Evolutionary conservation across 2,113 vertebrate species (phyloP), one percentile per base, ranked within the genome.

Genomic region (Pachycephala philippinensis): DNA sequence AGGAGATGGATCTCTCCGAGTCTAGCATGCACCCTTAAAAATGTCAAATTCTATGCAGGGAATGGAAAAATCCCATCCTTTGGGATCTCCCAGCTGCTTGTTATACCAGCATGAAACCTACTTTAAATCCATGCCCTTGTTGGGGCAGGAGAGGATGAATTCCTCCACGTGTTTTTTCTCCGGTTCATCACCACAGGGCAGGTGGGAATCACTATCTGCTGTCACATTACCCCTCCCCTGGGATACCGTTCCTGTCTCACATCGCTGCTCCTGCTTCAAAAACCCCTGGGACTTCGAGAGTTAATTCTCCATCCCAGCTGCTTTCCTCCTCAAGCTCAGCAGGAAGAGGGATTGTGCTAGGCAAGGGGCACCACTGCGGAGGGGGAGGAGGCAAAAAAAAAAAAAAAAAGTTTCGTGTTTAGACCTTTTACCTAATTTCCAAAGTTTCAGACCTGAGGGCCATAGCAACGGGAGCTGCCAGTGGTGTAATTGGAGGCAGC

Each of bases 341-440:
- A 84, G 84, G 76, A 91, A 95, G 84, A 93, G 80, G 70, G 95
- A 91, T 90, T 87, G 76, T 85, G 85, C 74, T 82, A 94, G 87
- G 93, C 91, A 57, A 95, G 96, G 77, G 94, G 95, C 94, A 95
- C 83, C 59, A 10, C 68, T 11, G 28, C 2, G 0, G 2, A 78
- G 82, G 52, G 64, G 93, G 89, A 93, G 83, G 94, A 77, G 84
- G 11, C 3, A 39, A 10, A 52, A 60, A 59, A 31, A 26, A 42
- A 68, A 42, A n/a, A 84, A 72, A 83, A 37, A 53, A 12, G 15
- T 44, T 65, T 82, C 9, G 0, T 1, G 42, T 91, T 92, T 59
- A 90, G 94, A 95, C 92, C 94, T 97, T 97, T 94, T 91, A 93
- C 84, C 89, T 93, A 79, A 91, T 97, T 96, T 97, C 78, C 60